These are phyloP conservation scores for Megalurothrips usitatus DNA, from an alignment of 2,888 invertebrate genomes.

Conservation along the genomic window DNA sequence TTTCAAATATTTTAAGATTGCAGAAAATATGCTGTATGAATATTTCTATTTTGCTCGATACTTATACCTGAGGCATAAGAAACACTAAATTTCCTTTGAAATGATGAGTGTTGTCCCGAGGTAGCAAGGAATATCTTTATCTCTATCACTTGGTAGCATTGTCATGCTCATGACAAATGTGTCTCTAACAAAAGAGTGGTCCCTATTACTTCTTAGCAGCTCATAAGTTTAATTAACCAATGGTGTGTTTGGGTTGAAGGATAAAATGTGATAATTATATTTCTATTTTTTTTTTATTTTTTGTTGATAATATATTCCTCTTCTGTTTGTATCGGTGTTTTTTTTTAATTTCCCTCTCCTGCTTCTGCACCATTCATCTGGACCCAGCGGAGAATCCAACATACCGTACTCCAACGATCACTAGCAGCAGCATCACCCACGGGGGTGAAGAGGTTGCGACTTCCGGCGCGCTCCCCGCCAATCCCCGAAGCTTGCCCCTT, in stretches of 20 bases:
- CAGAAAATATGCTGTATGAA: too few relatives aligned
- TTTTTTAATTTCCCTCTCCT: not conserved
- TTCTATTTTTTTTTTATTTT: not conserved
- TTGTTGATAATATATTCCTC: constrained; percentile 11
- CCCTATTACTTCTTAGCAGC: not conserved
- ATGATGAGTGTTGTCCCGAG: not conserved
- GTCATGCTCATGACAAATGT: not conserved
- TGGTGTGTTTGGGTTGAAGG: not conserved
- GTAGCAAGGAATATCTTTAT: not conserved
- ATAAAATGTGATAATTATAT: not conserved
- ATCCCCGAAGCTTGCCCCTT: too few relatives aligned
- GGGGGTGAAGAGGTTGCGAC: too few relatives aligned
- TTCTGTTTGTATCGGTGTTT: not conserved
- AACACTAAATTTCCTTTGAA: not conserved
- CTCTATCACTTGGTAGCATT: not conserved
- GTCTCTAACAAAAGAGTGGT: not conserved
- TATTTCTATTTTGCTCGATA: not conserved
- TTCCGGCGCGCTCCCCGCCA: too few relatives aligned
- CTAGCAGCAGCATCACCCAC: too few relatives aligned
- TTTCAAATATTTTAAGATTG: not conserved
- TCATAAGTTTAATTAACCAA: not conserved
- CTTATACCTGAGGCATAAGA: not conserved
- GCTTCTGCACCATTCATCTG: not conserved
- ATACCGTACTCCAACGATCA: too few relatives aligned
- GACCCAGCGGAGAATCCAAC: too few relatives aligned